Base-by-base conservation (phyloP, 2,113 vertebrate genomes). In the Paramisgurnus dabryanus region DNA sequence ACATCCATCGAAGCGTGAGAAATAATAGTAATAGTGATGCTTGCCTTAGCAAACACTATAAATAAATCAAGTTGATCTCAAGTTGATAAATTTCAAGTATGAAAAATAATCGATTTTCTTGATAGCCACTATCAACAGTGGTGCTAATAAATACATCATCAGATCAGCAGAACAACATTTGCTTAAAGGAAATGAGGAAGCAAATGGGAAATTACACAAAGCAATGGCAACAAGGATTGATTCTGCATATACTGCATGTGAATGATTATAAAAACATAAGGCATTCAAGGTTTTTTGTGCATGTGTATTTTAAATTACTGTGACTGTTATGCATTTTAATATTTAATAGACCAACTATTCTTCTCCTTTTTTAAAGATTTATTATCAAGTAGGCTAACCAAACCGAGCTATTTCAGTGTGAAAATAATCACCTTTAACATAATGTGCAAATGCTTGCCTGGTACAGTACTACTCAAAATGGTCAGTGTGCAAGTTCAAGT, bases 341-440 rank as follows among this genome's bases (percentile, higher is more conserved):
- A n/a, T 67, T 40, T 63, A 78, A 64, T 64, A 58, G 47, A 27
- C 39, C n/a, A 61, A 34, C 41, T 12, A 17, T 49, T 63, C 34
- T 2, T 27, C 58, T 22, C 13, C 34, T 22, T 7, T 4, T 17
- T 60, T 22, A 22, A 12, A 13, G 43, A 34, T 34, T 34, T 34
- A 34, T 34, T 34, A 1, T 34, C 27, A 34, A 3, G 27, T 34
- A 7, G 17, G 55, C 72, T 7, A 15, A 22, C 18, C 61, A 15
- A 27, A 60, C 77, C 39, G 47, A 65, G 71, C 39, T 15, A 13
- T 18, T 41, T 72, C 40, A 58, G 78, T 72, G 72, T 67, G 60
- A 79, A 79, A 75, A 64, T 61, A 49, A 18, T 55, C 83, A 71
- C 69, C 39, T 12, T 39, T 15, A 65, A 78, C 61, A 55, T 18